Conservation (phyloP, 2,113 vertebrate genomes). For the Alouatta palliata region DNA sequence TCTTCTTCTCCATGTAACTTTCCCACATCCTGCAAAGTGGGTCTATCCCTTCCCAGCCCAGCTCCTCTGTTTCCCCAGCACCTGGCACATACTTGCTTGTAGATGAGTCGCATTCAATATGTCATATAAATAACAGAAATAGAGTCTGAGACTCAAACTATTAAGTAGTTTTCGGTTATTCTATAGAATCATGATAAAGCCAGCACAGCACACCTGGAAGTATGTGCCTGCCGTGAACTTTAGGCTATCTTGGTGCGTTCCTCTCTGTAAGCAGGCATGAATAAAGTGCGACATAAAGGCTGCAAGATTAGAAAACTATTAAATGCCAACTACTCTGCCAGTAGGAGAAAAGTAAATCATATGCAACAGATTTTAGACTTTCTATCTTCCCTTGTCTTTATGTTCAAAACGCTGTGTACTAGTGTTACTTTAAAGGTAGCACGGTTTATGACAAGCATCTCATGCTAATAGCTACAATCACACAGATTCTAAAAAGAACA, state of each 20-base stretch:
- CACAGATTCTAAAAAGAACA: not conserved
- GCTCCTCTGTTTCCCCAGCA: not conserved
- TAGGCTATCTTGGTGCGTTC: not conserved
- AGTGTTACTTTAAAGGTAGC: not conserved
- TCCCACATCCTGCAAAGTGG: not conserved
- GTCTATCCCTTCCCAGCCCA: accelerated
- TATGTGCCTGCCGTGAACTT: not conserved
- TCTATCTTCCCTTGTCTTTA: not conserved
- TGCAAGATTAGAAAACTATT: not conserved
- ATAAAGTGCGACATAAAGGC: not conserved
- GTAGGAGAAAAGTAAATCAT: not conserved
- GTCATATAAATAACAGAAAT: not conserved
- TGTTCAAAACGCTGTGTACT: not conserved
- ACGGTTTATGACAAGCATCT: not conserved
- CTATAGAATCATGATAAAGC: not conserved
- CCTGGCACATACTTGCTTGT: not conserved
- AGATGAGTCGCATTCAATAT: not conserved
- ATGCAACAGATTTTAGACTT: not conserved
- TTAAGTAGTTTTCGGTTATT: not conserved
- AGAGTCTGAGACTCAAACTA: not conserved
- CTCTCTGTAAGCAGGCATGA: not conserved
- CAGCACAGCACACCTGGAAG: not conserved
- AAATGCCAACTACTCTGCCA: not conserved
- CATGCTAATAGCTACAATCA: not conserved
- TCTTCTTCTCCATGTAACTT: not conserved